Percentiles rank a stretch among this genome's conserved stretches.
Evolutionary conservation across 2,113 vertebrate species (phyloP).

Genomic region (Picathartes gymnocephalus): DNA sequence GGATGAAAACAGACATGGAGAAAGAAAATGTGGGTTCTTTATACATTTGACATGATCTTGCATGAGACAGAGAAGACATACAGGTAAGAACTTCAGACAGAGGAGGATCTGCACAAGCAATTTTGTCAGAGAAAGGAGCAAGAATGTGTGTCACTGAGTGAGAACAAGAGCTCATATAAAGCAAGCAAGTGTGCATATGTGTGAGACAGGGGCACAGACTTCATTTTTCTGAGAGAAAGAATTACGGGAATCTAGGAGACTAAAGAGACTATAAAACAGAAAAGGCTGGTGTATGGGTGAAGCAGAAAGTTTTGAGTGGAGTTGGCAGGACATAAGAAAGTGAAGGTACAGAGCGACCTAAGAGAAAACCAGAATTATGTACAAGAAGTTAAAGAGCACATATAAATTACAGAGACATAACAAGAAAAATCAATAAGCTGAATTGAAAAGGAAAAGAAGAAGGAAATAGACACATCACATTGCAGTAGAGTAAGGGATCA

Average conservation of each 20-base stretch:
- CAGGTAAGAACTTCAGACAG: not conserved
- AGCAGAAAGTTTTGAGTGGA: slow-evolving; percentile 12
- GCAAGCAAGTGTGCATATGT: not conserved
- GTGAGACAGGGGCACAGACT: not conserved
- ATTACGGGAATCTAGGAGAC: not conserved
- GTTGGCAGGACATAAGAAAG: not conserved
- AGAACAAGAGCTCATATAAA: not conserved
- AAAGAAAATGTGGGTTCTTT: not conserved
- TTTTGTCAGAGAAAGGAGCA: not conserved
- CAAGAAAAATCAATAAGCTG: not conserved
- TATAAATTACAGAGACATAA: not conserved
- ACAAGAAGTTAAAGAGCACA: not conserved
- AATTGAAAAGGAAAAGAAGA: not conserved
- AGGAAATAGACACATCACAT: not conserved
- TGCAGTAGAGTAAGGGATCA: not conserved
- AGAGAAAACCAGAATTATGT: not conserved
- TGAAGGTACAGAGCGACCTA: not conserved
- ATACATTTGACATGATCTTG: not conserved
- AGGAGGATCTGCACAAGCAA: not conserved
- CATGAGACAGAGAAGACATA: not conserved
- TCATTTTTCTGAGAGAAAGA: not conserved
- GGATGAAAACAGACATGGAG: not conserved
- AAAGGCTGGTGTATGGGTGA: not conserved
- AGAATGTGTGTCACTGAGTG: not conserved
- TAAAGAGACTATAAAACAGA: not conserved